phyloP scores from a whole-genome alignment of 1,140 invertebrate species.

The Augochlora pura region DNA sequence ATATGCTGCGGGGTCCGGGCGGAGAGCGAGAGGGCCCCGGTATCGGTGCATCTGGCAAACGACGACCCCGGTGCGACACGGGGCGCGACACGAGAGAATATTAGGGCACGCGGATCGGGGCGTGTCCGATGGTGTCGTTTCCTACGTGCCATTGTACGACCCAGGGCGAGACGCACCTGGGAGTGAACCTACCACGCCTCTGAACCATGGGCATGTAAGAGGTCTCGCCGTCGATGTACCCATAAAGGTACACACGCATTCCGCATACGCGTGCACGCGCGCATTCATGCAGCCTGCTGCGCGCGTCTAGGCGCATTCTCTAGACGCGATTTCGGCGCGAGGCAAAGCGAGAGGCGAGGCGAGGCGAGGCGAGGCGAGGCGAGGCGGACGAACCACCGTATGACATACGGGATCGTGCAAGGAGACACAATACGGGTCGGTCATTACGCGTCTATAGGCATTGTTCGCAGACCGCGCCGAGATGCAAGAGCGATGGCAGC shows the following conservation, averaged over 20 bases:
- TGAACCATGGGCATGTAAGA: slow-evolving; percentile 60
- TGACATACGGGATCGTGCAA: slow-evolving; percentile 56
- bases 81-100: slow-evolving; percentile 62
- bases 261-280: slow-evolving; percentile 5
- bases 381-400: slow-evolving; percentile 45
- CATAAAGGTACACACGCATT: slow-evolving; percentile 29
- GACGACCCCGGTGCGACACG: slow-evolving; percentile 39
- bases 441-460: slow-evolving; percentile 68
- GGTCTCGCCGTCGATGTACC: slow-evolving; percentile 55
- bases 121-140: slow-evolving; percentile 70
- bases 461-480: slow-evolving; percentile 54
- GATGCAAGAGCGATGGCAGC: slow-evolving; percentile 61
- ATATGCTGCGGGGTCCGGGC: slow-evolving; percentile 19
- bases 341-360: neutral
- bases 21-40: neutral
- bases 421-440: slow-evolving; percentile 66
- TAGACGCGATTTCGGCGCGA: slow-evolving; percentile 34
- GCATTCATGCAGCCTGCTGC: no score
- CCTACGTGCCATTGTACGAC: slow-evolving; percentile 61
- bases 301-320: slow-evolving; percentile 21
- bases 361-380: no score
- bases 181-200: slow-evolving; percentile 72
- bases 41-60: slow-evolving; percentile 57
- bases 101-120: slow-evolving; percentile 70
- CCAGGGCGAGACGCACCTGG: slow-evolving; percentile 69